phyloP scores from a whole-genome alignment of 2,888 invertebrate genomes.

The Spisula subtruncata region DNA sequence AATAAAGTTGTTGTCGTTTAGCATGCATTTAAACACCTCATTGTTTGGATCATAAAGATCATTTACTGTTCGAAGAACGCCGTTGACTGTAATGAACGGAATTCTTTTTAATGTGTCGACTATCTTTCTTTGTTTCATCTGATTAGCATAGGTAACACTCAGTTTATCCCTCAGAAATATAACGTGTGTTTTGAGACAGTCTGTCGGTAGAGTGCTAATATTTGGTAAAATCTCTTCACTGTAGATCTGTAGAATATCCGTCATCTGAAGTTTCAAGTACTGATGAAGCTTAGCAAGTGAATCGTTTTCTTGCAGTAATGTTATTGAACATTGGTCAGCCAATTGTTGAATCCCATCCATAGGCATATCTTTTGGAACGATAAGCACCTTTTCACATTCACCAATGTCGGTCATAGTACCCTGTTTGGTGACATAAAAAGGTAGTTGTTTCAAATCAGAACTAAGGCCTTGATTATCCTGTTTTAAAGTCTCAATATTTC shows the following conservation, averaged over 20 bases:
- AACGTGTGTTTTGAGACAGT: constrained; percentile 28
- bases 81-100: background rate
- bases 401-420: constrained; percentile 16
- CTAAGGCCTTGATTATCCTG: background rate
- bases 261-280: constrained; percentile 24
- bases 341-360: constrained; percentile 32
- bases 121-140: background rate
- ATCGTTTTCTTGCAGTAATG: constrained; percentile 25
- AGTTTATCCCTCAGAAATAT: constrained; percentile 35
- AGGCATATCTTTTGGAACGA: constrained; percentile 39
- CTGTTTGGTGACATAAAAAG: constrained; percentile 24
- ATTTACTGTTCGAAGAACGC: constrained; percentile 8
- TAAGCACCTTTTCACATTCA: background rate
- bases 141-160: background rate
- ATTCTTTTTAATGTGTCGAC: background rate
- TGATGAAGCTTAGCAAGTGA: background rate
- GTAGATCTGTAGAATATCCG: constrained; percentile 33
- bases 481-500: background rate
- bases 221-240: constrained; percentile 27
- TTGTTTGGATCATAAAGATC: constrained; percentile 34
- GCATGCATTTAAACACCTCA: constrained; percentile 46
- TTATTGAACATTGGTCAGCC: constrained; percentile 15
- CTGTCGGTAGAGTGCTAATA: constrained; percentile 18
- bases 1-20: constrained; percentile 12
- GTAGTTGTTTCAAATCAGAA: constrained; percentile 2